Evolutionary conservation across 2,888 invertebrate species (phyloP).

Genomic region (Spodoptera littoralis): DNA sequence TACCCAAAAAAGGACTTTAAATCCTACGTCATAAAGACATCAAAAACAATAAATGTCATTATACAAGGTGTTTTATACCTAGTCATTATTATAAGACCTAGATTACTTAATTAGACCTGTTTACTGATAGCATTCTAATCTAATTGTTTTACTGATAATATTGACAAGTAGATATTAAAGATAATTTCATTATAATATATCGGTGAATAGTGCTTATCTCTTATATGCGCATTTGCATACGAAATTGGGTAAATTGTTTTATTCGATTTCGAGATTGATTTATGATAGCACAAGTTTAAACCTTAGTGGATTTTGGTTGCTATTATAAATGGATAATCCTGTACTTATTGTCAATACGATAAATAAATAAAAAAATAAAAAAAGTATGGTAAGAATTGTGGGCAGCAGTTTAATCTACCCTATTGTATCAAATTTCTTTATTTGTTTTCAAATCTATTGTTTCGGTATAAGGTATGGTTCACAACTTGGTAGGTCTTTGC

Average conservation of each 20-base stretch:
- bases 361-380: too few relatives aligned
- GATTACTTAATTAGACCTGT: constrained; percentile 10
- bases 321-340: too few relatives aligned
- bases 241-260: constrained; percentile 3
- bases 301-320: too few relatives aligned
- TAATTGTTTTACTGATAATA: constrained; percentile 5
- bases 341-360: too few relatives aligned
- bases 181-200: constrained; percentile 5
- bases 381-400: too few relatives aligned
- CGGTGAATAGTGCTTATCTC: constrained; percentile 11
- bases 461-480: too few relatives aligned
- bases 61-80: not conserved
- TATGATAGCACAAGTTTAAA: too few relatives aligned
- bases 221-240: constrained; percentile 43
- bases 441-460: too few relatives aligned
- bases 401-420: too few relatives aligned
- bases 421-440: too few relatives aligned
- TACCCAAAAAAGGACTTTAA: not conserved
- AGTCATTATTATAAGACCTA: constrained; percentile 18
- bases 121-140: constrained; percentile 18
- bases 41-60: constrained; percentile 7
- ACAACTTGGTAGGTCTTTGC: too few relatives aligned
- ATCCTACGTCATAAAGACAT: not conserved
- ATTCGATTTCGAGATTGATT: too few relatives aligned
- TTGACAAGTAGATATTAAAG: constrained; percentile 20